A percentile compares a stretch with the other conserved stretches of the same genome.
phyloP scores from a whole-genome alignment of 2,113 vertebrate genomes.

The Zingel zingel region DNA sequence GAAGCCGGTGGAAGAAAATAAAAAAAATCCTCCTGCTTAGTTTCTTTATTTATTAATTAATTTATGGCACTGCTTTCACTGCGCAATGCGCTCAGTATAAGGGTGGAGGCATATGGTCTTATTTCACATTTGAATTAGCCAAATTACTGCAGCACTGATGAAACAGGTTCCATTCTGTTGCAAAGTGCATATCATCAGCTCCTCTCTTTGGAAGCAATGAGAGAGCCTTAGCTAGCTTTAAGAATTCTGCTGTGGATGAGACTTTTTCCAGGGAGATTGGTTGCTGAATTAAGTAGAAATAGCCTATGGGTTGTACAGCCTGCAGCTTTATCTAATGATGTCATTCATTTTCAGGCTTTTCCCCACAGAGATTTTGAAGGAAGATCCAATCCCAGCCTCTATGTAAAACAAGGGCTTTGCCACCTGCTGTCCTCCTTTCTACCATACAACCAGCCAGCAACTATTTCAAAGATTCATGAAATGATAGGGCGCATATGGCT shows the following conservation, averaged over 20 bases:
- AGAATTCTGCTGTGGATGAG: slow-evolving; percentile 42
- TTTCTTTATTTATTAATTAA: slow-evolving; percentile 64
- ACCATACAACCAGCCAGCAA: slow-evolving; percentile 20
- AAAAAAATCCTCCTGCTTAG: not conserved
- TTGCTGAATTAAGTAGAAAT: slow-evolving; percentile 23
- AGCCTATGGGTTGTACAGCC: not conserved
- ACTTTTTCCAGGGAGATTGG: not conserved
- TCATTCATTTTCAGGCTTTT: slow-evolving; percentile 39
- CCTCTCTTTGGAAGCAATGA: not conserved
- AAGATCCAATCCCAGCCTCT: slow-evolving; percentile 5
- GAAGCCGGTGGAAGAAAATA: slow-evolving; percentile 30
- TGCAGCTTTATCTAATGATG: slow-evolving; percentile 41
- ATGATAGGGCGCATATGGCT: slow-evolving; percentile 66
- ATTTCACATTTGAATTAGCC: slow-evolving; percentile 39
- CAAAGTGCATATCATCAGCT: slow-evolving; percentile 49
- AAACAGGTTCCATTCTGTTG: slow-evolving; percentile 52
- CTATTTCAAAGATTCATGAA: slow-evolving; percentile 66
- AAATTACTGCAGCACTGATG: slow-evolving; percentile 52
- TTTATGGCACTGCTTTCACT: slow-evolving; percentile 50
- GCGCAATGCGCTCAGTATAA: slow-evolving; percentile 68
- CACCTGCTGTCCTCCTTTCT: slow-evolving; percentile 11
- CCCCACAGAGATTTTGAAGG: not conserved
- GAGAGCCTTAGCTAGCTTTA: not conserved
- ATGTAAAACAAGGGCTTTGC: not conserved
- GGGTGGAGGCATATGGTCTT: slow-evolving; percentile 52